Conservation (phyloP, 2,888 invertebrate species). For the Cryptocephalus moraei region DNA sequence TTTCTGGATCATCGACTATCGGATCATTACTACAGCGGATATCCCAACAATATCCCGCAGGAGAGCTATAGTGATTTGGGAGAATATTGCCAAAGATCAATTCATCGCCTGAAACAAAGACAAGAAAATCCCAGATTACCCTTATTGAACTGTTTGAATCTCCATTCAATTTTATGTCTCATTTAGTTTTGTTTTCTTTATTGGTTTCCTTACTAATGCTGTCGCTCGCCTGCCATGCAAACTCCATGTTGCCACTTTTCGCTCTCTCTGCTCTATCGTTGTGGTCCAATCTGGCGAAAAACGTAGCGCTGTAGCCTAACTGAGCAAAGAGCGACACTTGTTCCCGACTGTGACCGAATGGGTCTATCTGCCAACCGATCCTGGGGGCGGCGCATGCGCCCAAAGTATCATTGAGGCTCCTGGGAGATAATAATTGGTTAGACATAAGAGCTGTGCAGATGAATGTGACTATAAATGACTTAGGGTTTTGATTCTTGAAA, state of each 20-base stretch:
- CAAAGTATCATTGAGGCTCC: slow-evolving; percentile 43
- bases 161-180: no score
- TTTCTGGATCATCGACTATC: slow-evolving; percentile 43
- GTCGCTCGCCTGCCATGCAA: slow-evolving; percentile 58
- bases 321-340: slow-evolving; percentile 55
- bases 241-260: slow-evolving; percentile 52
- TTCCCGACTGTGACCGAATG: slow-evolving; percentile 70
- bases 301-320: slow-evolving; percentile 63
- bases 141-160: no score
- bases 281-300: slow-evolving; percentile 61
- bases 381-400: slow-evolving; percentile 65
- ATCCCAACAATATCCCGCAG: slow-evolving; percentile 53
- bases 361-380: slow-evolving; percentile 84
- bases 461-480: no score
- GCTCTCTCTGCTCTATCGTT: slow-evolving; percentile 50
- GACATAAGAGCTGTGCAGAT: no score
- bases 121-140: no score
- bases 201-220: slow-evolving; percentile 41
- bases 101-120: no score
- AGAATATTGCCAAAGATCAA: no score
- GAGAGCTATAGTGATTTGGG: slow-evolving; percentile 18
- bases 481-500: no score
- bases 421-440: not conserved
- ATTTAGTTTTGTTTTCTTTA: no score
- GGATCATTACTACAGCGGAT: slow-evolving; percentile 36